phyloP scores from a whole-genome alignment of 2,888 invertebrate genomes.

The Folsomia manolachei region DNA sequence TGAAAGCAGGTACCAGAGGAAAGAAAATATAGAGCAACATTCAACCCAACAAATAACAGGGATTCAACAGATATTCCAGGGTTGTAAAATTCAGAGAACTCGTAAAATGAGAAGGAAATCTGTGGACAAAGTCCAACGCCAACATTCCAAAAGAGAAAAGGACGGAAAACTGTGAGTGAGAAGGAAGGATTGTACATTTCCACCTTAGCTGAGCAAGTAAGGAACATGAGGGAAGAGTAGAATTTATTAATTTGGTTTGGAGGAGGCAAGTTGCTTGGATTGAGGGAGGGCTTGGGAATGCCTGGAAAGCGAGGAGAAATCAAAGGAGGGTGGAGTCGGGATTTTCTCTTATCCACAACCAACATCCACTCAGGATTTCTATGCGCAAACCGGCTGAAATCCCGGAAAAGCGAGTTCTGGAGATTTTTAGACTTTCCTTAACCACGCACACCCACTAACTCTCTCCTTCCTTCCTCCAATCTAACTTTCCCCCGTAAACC shows the following conservation, averaged over 20 bases:
- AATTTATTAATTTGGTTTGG: slow-evolving; percentile 12
- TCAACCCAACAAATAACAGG: too few species aligned
- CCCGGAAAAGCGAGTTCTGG: slow-evolving; percentile 49
- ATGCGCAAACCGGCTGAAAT: slow-evolving; percentile 50
- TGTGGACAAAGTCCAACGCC: not conserved
- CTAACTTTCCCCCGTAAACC: slow-evolving; percentile 28
- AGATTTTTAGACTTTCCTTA: slow-evolving; percentile 45
- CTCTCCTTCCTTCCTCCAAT: slow-evolving; percentile 27
- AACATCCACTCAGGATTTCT: slow-evolving; percentile 50
- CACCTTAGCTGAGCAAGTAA: slow-evolving; percentile 16
- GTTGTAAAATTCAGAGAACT: too few species aligned
- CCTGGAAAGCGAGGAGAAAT: slow-evolving; percentile 37
- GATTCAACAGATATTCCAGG: too few species aligned
- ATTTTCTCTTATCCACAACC: slow-evolving; percentile 49
- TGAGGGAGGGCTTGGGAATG: slow-evolving; percentile 36
- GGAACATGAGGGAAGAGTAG: slow-evolving; percentile 3
- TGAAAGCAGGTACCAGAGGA: too few species aligned
- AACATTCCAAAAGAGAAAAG: slow-evolving; percentile 2
- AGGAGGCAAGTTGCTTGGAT: slow-evolving; percentile 29
- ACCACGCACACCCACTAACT: slow-evolving; percentile 33
- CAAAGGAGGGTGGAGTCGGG: slow-evolving; percentile 48
- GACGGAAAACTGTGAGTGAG: slow-evolving; percentile 31
- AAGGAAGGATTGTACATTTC: slow-evolving; percentile 39
- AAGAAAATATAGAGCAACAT: too few species aligned
- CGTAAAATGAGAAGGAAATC: too few species aligned